Conservation (phyloP, 1,140 invertebrate species). For the Papilio dardanus region DNA sequence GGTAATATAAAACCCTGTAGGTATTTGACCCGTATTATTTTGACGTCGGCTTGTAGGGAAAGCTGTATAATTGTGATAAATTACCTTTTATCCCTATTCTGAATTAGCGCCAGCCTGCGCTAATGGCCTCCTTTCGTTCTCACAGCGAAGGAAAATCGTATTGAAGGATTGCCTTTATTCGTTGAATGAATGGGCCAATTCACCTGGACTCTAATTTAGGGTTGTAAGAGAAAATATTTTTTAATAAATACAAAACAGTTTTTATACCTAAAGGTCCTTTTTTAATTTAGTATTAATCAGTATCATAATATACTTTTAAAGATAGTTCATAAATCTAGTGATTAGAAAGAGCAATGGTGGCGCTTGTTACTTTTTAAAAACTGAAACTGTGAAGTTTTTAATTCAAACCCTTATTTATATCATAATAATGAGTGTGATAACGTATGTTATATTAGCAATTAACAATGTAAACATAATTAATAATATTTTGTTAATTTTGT, state of each 20-base stretch:
- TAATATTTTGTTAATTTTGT: slow-evolving; percentile 11
- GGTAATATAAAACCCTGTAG: slow-evolving; percentile 25
- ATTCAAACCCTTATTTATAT: too few species aligned
- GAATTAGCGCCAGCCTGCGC: slow-evolving; percentile 62
- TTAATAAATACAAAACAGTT: slow-evolving; percentile 10
- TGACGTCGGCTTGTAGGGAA: slow-evolving; percentile 40
- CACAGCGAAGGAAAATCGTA: slow-evolving; percentile 49
- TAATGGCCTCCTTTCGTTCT: slow-evolving; percentile 60
- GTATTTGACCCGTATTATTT: slow-evolving; percentile 35
- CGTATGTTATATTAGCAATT: neutral
- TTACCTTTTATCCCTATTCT: slow-evolving; percentile 60
- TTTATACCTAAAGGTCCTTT: too few species aligned
- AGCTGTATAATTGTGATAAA: slow-evolving; percentile 73
- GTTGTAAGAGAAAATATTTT: slow-evolving; percentile 22
- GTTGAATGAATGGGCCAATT: slow-evolving; percentile 4
- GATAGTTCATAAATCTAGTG: too few species aligned
- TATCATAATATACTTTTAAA: too few species aligned
- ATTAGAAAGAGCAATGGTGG: too few species aligned
- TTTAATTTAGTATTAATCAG: too few species aligned
- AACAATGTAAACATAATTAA: neutral
- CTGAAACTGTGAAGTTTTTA: too few species aligned
- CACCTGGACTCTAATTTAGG: slow-evolving; percentile 33
- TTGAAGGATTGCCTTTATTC: slow-evolving; percentile 45
- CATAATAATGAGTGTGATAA: neutral
- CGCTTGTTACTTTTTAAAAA: too few species aligned